Conservation (phyloP, 1,140 invertebrate genomes). For the Drosophila parvula region DNA sequence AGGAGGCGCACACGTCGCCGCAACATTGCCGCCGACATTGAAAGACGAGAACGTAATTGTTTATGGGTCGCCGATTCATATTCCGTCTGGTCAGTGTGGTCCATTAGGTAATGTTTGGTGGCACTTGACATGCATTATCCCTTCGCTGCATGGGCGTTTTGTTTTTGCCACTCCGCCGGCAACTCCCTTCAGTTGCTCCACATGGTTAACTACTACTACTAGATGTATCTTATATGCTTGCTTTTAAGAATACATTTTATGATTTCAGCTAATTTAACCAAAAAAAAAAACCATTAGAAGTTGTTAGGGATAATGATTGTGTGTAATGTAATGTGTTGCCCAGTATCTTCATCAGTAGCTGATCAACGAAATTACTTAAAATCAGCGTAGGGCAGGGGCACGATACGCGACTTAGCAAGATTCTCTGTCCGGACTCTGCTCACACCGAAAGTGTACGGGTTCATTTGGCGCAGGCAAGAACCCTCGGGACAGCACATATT, state of each 20-base stretch:
- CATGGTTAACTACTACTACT: neutral
- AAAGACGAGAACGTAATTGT: conserved; percentile 74
- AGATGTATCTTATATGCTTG: too few relatives aligned
- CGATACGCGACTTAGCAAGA: too few relatives aligned
- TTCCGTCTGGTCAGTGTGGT: conserved; percentile 72
- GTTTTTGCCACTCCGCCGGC: conserved; percentile 47
- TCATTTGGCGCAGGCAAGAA: too few relatives aligned
- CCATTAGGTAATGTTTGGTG: conserved; percentile 71
- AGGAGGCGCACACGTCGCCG: conserved; percentile 52
- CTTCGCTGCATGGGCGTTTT: conserved; percentile 57
- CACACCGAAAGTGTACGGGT: too few relatives aligned
- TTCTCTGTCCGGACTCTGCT: too few relatives aligned
- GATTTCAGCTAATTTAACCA: neutral
- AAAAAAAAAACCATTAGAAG: too few relatives aligned
- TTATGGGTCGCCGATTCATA: conserved; percentile 32
- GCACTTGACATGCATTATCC: conserved; percentile 65
- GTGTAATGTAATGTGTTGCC: too few relatives aligned
- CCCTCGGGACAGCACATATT: too few relatives aligned
- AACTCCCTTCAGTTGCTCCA: conserved; percentile 29
- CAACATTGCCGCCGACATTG: conserved; percentile 73
- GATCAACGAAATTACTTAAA: too few relatives aligned
- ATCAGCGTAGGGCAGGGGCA: too few relatives aligned
- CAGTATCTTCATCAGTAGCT: too few relatives aligned
- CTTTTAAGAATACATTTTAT: neutral
- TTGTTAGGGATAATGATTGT: too few relatives aligned